Conservation (phyloP, 2,113 vertebrate genomes). For the Dipodomys ordii region DNA sequence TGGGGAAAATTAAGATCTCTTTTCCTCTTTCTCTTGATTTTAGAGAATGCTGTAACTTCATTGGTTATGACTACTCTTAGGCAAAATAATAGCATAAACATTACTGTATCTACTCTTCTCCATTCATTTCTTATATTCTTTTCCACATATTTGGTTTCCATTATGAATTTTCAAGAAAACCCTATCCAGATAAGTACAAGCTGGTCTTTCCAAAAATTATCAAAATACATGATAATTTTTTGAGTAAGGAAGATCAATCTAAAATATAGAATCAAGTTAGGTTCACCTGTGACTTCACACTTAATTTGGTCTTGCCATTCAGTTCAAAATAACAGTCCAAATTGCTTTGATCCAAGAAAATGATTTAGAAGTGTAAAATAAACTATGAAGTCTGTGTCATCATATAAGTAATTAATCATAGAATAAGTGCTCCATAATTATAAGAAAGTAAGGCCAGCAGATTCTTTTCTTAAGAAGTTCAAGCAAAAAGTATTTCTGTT, state of each 20-base stretch:
- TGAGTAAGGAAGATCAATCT: not conserved
- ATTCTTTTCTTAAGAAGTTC: slow-evolving; percentile 56
- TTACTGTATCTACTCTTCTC: too few relatives aligned
- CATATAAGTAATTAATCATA: slow-evolving; percentile 53
- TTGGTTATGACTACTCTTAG: too few relatives aligned
- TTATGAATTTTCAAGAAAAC: too few relatives aligned
- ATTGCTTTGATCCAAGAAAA: slow-evolving; percentile 35
- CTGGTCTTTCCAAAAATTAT: not conserved
- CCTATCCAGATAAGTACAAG: not conserved
- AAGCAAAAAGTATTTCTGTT: slow-evolving; percentile 60
- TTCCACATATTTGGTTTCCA: too few relatives aligned
- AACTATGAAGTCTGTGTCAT: slow-evolving; percentile 16
- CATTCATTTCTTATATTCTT: too few relatives aligned
- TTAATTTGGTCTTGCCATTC: slow-evolving; percentile 37
- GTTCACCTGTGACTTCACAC: slow-evolving; percentile 20
- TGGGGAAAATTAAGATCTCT: too few relatives aligned
- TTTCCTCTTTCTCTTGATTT: too few relatives aligned
- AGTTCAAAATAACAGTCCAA: slow-evolving; percentile 58
- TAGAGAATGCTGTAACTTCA: too few relatives aligned
- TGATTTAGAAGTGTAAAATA: slow-evolving; percentile 49
- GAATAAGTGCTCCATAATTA: slow-evolving; percentile 13
- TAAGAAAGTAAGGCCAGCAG: slow-evolving; percentile 32
- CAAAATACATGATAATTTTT: slow-evolving; percentile 16
- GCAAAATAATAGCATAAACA: too few relatives aligned
- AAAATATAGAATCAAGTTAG: slow-evolving; percentile 55